Evolutionary conservation across 2,888 invertebrate species (phyloP).

Genomic region (Atrina japonica): DNA sequence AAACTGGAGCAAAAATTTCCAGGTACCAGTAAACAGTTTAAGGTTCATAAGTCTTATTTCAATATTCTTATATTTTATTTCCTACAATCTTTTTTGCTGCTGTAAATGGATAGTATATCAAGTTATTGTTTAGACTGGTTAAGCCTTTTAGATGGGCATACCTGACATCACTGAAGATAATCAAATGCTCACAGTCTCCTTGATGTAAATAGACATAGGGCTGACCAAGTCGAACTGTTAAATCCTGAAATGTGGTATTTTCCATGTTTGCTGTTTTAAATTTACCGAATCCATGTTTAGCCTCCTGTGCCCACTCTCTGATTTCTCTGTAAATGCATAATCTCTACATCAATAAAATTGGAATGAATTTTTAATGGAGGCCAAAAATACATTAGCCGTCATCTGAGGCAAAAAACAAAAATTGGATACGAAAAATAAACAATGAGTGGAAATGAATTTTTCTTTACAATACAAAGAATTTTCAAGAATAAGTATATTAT

Average conservation of each 20-base stretch:
- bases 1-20: too few relatives aligned
- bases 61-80: too few relatives aligned
- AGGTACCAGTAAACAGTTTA: too few relatives aligned
- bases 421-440: not conserved
- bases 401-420: not conserved
- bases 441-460: not conserved
- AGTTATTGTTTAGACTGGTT: too few relatives aligned
- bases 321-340: constrained; percentile 62
- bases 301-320: constrained; percentile 65
- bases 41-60: too few relatives aligned
- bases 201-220: constrained; percentile 94
- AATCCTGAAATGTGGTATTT: constrained; percentile 70
- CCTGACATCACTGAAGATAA: constrained; percentile 90
- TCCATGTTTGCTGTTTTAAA: constrained; percentile 70
- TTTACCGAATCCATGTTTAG: constrained; percentile 47
- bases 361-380: too few relatives aligned
- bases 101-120: too few relatives aligned
- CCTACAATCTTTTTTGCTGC: too few relatives aligned
- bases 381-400: too few relatives aligned
- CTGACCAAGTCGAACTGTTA: constrained; percentile 82
- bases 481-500: not conserved
- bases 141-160: constrained; percentile 43
- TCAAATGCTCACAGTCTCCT: constrained; percentile 94
- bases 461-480: not conserved
- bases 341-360: not conserved